A percentile compares a stretch with the other conserved stretches of the same genome.
phyloP scores from a whole-genome alignment of 1,140 invertebrate species.

The Polypedilum pembai region DNA sequence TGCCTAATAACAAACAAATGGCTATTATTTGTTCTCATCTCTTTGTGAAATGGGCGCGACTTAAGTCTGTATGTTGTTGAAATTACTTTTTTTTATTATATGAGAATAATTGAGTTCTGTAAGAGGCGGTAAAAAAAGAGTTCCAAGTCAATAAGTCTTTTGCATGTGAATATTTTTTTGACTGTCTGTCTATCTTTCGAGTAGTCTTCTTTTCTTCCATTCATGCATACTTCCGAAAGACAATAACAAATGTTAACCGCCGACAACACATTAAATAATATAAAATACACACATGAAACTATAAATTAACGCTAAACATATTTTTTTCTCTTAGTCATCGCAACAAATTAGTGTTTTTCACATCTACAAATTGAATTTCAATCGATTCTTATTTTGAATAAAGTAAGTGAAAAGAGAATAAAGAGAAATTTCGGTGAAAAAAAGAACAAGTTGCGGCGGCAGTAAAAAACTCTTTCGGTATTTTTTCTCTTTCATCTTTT shows the following conservation, averaged over 20 bases:
- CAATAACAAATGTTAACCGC: neutral
- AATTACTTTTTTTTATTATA: too few species aligned
- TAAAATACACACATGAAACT: neutral
- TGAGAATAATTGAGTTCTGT: neutral
- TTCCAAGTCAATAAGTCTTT: neutral
- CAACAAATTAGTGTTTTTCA: constrained; percentile 26
- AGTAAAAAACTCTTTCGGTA: too few species aligned
- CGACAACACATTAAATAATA: constrained; percentile 10
- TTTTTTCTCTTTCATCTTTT: too few species aligned
- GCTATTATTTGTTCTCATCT: neutral
- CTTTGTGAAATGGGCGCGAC: too few species aligned
- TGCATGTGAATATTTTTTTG: neutral
- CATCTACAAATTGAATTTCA: constrained; percentile 16
- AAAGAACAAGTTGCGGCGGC: too few species aligned
- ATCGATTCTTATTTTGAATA: neutral
- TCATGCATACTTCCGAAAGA: neutral
- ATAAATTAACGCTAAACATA: neutral
- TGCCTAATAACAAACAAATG: constrained; percentile 18
- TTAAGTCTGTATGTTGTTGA: too few species aligned
- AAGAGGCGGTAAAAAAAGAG: neutral
- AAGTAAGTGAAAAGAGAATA: neutral
- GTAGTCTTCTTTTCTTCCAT: too few species aligned
- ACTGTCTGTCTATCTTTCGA: neutral
- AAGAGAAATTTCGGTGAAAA: neutral
- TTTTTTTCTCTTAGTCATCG: constrained; percentile 16